Conservation (phyloP, 2,797 vertebrate species). For the Furcifer pardalis region DNA sequence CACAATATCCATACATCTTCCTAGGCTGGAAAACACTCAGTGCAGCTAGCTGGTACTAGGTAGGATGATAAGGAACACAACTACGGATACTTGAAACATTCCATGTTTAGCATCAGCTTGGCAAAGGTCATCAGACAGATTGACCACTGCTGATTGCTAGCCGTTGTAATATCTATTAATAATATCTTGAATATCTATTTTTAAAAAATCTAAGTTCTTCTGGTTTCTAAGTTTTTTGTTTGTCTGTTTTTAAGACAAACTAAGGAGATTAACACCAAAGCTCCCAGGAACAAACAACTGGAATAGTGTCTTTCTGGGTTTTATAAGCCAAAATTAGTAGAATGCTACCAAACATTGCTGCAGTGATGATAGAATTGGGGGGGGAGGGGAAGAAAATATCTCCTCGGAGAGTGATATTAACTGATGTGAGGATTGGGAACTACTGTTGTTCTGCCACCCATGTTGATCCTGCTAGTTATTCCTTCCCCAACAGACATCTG, state of each 20-base stretch:
- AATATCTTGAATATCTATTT: neutral
- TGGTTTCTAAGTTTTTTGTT: neutral
- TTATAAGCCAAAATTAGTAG: neutral
- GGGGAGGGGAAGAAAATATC: neutral
- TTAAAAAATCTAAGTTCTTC: neutral
- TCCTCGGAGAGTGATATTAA: neutral
- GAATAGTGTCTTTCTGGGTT: neutral
- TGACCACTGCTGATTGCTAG: neutral
- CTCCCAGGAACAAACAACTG: neutral
- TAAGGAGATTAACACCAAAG: neutral
- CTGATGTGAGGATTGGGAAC: neutral
- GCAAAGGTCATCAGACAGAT: neutral
- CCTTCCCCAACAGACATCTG: neutral
- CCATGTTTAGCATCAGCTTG: neutral
- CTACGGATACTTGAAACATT: slow-evolving; percentile 39
- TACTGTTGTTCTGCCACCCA: neutral
- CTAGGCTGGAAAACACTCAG: slow-evolving; percentile 16
- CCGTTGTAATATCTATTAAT: too few species aligned
- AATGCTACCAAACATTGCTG: neutral
- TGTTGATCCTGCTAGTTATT: neutral
- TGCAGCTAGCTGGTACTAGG: slow-evolving; percentile 16
- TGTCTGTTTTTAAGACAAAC: neutral
- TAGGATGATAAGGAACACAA: slow-evolving; percentile 17
- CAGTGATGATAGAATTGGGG: neutral
- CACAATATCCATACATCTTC: neutral